These are phyloP conservation scores for Ranitomeya variabilis DNA, from an alignment of 2,113 vertebrate genomes.

Conservation along the genomic window DNA sequence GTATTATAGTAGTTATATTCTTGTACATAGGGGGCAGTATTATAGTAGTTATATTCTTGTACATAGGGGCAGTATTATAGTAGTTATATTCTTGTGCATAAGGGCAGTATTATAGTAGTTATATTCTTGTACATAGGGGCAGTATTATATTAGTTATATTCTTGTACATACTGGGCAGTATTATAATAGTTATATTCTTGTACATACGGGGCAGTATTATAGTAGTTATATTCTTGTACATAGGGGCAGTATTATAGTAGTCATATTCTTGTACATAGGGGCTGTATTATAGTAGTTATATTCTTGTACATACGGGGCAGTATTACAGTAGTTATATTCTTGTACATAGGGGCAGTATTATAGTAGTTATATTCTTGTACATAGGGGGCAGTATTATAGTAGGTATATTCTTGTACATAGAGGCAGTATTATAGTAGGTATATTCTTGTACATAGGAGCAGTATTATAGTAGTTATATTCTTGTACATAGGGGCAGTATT, in stretches of 20 bases:
- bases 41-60: neutral
- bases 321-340: constrained; percentile 1
- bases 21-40: neutral
- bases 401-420: neutral
- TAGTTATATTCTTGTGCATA: neutral
- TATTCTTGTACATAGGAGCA: neutral
- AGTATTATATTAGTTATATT: neutral
- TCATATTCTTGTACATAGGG: neutral
- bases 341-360: neutral
- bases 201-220: no score
- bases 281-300: neutral
- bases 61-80: neutral
- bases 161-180: no score
- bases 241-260: neutral
- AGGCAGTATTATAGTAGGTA: neutral
- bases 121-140: neutral
- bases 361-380: neutral
- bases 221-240: neutral
- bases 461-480: constrained; percentile 3
- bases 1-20: neutral
- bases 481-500: neutral
- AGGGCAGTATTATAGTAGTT: neutral
- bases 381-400: neutral
- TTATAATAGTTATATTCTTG: no score
- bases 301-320: neutral